Percentiles rank a stretch among this genome's conserved stretches.
These are phyloP conservation scores for Pampusana beccarii DNA, from an alignment of 2,113 vertebrate species.

Conservation along the genomic window DNA sequence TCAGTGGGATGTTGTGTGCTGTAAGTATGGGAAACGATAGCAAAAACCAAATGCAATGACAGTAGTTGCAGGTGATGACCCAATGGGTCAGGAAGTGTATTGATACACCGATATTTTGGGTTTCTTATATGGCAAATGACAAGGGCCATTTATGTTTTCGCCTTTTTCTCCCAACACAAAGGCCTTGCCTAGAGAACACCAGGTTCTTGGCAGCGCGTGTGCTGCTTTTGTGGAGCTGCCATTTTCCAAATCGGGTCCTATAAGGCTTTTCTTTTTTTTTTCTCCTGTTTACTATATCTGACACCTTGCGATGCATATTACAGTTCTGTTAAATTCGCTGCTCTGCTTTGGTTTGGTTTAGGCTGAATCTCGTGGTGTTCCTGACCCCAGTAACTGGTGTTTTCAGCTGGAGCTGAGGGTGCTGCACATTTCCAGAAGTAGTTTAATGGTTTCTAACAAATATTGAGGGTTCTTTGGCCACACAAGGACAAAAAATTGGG, in stretches of 20 bases:
- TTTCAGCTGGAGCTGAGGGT: background rate
- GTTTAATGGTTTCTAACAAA: background rate
- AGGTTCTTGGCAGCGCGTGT: background rate
- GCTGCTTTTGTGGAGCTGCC: background rate
- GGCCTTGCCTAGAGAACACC: background rate
- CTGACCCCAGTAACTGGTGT: background rate
- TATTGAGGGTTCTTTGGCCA: rapidly evolving
- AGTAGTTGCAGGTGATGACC: background rate
- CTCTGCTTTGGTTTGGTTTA: background rate
- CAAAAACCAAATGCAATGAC: background rate
- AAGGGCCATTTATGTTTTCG: background rate
- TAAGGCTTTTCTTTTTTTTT: background rate
- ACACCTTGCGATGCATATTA: background rate
- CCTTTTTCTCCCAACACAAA: background rate
- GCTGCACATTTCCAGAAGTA: background rate
- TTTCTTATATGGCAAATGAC: background rate
- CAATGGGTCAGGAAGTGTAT: background rate
- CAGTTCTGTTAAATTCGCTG: background rate
- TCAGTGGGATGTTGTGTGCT: background rate
- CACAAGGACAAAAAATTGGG: background rate
- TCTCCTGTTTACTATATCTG: background rate
- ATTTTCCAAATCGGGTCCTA: background rate
- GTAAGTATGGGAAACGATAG: background rate
- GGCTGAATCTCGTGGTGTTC: background rate
- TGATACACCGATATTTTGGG: background rate